These are phyloP conservation scores for Eupelmus urozonus DNA, from an alignment of 2,888 invertebrate genomes.

Conservation along the genomic window DNA sequence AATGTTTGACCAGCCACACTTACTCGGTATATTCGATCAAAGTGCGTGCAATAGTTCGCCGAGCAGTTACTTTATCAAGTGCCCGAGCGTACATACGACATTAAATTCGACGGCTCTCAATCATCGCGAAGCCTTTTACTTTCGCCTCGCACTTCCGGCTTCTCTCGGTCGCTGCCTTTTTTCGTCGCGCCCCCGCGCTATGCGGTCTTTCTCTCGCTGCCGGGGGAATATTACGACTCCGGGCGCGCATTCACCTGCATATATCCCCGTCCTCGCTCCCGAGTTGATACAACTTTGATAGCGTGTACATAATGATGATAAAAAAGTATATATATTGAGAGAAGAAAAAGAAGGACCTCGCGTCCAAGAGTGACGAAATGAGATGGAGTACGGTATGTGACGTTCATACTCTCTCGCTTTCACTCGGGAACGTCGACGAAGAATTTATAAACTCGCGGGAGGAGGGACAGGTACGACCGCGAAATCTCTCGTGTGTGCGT, in stretches of 20 bases:
- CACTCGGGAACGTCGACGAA: slow-evolving; percentile 6
- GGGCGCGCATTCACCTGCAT: slow-evolving; percentile 30
- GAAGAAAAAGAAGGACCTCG: neutral
- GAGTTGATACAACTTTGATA: slow-evolving; percentile 42
- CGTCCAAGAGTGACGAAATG: too few species aligned
- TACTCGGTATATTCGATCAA: too few species aligned
- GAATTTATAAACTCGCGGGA: neutral
- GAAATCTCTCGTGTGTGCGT: neutral
- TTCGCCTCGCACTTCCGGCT: slow-evolving; percentile 15
- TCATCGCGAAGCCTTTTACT: slow-evolving; percentile 8
- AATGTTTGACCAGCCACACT: too few species aligned
- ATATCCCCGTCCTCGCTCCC: slow-evolving; percentile 28
- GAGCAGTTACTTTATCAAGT: neutral
- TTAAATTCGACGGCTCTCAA: neutral
- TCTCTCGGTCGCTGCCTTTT: slow-evolving; percentile 1
- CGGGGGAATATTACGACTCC: neutral
- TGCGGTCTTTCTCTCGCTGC: neutral
- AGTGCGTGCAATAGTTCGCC: too few species aligned
- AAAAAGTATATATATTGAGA: slow-evolving; percentile 19
- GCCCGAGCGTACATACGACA: neutral
- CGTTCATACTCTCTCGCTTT: slow-evolving; percentile 39
- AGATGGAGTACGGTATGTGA: slow-evolving; percentile 28
- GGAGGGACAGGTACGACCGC: neutral
- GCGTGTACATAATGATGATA: slow-evolving; percentile 47
- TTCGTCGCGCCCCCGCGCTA: neutral